Evolutionary conservation across 1,140 invertebrate genomes (phyloP), one percentile per base, ranked within the genome.

Genomic region (Drosophila navojoa): DNA sequence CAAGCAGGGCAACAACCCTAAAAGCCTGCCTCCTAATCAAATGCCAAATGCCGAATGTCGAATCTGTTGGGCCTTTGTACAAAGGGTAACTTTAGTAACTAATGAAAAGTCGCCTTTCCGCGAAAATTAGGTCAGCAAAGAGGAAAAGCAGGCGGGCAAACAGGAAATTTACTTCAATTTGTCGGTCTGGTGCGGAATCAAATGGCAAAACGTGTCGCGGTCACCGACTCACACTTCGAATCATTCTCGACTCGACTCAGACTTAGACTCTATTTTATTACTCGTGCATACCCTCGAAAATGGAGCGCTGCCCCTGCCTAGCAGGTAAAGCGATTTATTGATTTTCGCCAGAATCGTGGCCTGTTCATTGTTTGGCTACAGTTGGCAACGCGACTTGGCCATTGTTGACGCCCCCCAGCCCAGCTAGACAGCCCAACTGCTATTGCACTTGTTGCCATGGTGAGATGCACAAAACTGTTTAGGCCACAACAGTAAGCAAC

Each of bases 61-160:
- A 81, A 76, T 86, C 71, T 71, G 62, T 54, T 32, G 54, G 5
- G 38, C 54, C 68, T 45, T 11, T 11, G 71, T 66, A 71, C 50
- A 77, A 85, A 79, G 61, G 57, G 57, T 49, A 75, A 77, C 77
- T 74, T 70, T 77, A 67, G 49, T 38, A 71, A 49, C 82, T 87
- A 87, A 87, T 87, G 82, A 87, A 87, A 87, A 87, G 84, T 77
- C 79, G 79, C 84, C 87, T 87, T 86, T 79, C 62, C 82, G 52
- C 82, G 58, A 71, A 87, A 87, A 87, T 87, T 87, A 76, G 82
- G 82, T 87, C 84, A 87, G 47, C 84, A 68, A 52, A 54, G 27
- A 63, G 47, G 47, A 55, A 61, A 45, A 62, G 15, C n/a, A 60
- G 73, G 60, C 73, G 15, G 47, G 64, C 69, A 77, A 79, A 81